A percentile compares a stretch with the other conserved stretches of the same genome.
phyloP scores from a whole-genome alignment of 1,140 invertebrate species.

The Vanessa atalanta region DNA sequence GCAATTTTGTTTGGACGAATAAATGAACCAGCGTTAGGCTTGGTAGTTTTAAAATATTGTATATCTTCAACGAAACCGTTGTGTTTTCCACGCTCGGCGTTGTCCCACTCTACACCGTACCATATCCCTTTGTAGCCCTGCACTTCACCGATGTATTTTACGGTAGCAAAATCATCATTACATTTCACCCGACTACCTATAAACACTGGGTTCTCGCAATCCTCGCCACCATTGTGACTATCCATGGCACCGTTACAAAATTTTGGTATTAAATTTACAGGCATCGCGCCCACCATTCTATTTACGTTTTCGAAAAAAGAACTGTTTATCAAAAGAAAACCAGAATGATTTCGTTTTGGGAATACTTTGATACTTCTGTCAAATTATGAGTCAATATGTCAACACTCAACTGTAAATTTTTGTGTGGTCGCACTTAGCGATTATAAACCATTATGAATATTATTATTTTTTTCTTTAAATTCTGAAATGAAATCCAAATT shows the following conservation, averaged over 20 bases:
- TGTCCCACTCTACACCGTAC: conserved; percentile 97
- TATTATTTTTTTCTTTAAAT: not conserved
- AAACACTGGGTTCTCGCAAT: conserved; percentile 65
- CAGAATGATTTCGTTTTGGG: conserved; percentile 68
- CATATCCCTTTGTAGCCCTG: conserved; percentile 84
- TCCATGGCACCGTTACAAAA: conserved; percentile 78
- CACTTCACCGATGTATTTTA: conserved; percentile 79
- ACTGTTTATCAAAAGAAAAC: conserved; percentile 76
- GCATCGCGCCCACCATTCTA: conserved; percentile 80
- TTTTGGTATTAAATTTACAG: conserved; percentile 78
- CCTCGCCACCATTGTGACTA: conserved; percentile 66
- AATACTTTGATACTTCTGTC: conserved; percentile 43
- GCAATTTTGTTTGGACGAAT: conserved; percentile 90
- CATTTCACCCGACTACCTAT: conserved; percentile 74
- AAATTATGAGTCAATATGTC: conserved; percentile 43
- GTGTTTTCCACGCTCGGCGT: conserved; percentile 92
- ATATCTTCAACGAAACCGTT: conserved; percentile 91
- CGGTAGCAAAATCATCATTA: conserved; percentile 71
- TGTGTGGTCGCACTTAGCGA: conserved; percentile 12
- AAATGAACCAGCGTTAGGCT: conserved; percentile 91
- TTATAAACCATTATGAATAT: not conserved
- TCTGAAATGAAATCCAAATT: too few relatives aligned
- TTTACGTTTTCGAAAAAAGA: conserved; percentile 73
- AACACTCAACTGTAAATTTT: conserved; percentile 1
- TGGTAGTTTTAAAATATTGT: conserved; percentile 89